These are phyloP conservation scores for Melanostigma gelatinosum DNA, from an alignment of 2,113 vertebrate species.

Conservation along the genomic window DNA sequence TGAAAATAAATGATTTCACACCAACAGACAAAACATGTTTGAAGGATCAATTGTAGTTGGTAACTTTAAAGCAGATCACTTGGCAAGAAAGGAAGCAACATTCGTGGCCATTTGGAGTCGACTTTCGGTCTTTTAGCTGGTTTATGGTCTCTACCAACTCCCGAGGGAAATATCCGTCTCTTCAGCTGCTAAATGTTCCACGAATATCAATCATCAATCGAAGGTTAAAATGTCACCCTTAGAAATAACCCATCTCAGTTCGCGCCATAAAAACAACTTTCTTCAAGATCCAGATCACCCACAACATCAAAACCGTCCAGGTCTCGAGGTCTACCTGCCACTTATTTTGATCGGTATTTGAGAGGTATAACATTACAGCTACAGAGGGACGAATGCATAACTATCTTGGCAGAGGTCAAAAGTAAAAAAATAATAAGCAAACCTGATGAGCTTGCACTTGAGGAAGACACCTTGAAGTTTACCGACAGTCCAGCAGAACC, in stretches of 20 bases:
- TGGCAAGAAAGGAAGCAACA: background rate
- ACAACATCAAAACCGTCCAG: background rate
- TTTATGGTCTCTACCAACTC: background rate
- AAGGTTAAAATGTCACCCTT: background rate
- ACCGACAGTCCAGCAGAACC: slow-evolving; percentile 78
- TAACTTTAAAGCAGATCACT: background rate
- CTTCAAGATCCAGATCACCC: background rate
- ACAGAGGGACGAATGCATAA: background rate
- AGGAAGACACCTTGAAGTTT: slow-evolving; percentile 81
- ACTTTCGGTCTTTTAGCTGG: background rate
- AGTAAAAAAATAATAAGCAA: slow-evolving; percentile 7
- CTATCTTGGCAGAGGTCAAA: background rate
- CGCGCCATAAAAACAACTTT: background rate
- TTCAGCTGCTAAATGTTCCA: background rate
- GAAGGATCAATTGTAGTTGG: background rate
- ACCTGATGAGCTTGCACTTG: slow-evolving; percentile 52
- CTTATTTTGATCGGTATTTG: background rate
- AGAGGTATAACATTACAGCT: background rate
- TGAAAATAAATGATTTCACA: background rate
- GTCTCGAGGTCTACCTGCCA: background rate
- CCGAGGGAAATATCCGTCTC: background rate
- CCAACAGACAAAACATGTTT: background rate
- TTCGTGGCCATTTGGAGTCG: background rate
- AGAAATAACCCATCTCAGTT: background rate
- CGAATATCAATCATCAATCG: background rate